Conservation (phyloP, 1,140 invertebrate genomes). For the Anagrus nilaparvatae region DNA sequence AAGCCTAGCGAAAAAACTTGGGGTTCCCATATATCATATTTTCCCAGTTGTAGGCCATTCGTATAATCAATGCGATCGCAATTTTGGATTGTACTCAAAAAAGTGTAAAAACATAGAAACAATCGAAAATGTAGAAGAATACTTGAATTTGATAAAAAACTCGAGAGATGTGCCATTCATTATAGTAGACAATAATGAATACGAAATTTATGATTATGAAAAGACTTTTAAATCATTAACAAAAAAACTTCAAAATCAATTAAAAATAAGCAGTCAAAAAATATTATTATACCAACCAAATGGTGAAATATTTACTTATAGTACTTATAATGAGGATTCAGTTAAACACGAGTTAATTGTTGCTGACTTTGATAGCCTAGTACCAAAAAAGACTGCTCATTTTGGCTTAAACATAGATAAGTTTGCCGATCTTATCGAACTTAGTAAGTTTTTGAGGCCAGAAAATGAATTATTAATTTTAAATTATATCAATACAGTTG, state of each 20-base stretch:
- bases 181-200: not conserved
- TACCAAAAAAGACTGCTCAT: no score
- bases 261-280: not conserved
- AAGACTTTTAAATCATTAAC: no score
- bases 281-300: not conserved
- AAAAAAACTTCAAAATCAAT: not conserved
- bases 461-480: no score
- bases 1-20: not conserved
- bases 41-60: slow-evolving; percentile 1
- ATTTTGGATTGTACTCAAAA: not conserved
- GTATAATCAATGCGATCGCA: not conserved
- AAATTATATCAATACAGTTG: no score
- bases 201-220: not conserved
- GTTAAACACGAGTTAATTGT: no score
- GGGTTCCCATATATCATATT: not conserved
- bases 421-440: no score
- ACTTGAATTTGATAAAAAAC: not conserved
- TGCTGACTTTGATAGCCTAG: no score
- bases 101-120: not conserved
- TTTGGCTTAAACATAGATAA: no score
- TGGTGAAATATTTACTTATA: not conserved
- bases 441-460: no score
- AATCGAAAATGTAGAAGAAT: not conserved
- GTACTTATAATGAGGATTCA: not conserved
- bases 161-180: not conserved